Percentiles rank a stretch among this genome's conserved stretches.
Conservation (phyloP, 2,113 vertebrate species). For the Gadus chalcogrammus region DNA sequence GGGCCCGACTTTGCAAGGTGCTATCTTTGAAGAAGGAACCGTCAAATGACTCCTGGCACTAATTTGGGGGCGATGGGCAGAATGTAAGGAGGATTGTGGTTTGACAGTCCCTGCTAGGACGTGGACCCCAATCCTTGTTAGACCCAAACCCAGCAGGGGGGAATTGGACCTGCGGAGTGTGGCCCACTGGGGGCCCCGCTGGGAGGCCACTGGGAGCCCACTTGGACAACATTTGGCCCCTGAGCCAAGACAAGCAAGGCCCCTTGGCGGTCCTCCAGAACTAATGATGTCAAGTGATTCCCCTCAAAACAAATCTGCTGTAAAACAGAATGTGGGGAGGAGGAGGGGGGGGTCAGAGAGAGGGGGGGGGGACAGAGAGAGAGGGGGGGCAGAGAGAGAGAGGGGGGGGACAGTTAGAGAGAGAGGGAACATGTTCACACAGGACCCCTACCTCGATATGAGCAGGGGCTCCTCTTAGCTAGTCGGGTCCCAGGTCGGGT, state of each 20-base stretch:
- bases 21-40: no score
- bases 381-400: constrained; percentile 19
- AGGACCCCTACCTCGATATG: constrained; percentile 9
- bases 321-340: constrained; percentile 62
- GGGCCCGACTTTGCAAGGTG: no score
- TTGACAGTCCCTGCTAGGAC: no score
- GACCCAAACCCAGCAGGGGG: no score
- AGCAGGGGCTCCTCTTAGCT: constrained; percentile 3
- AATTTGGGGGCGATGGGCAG: no score
- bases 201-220: constrained; percentile 1
- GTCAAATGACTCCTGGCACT: no score
- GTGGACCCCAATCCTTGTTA: no score
- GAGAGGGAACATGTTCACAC: no score
- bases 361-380: not conserved
- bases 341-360: not conserved
- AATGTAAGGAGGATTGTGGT: no score
- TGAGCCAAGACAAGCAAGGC: constrained; percentile 68
- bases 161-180: constrained; percentile 61
- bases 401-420: constrained; percentile 24
- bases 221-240: constrained; percentile 74
- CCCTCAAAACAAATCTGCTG: constrained; percentile 67
- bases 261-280: constrained; percentile 73
- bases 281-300: constrained; percentile 80
- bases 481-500: constrained; percentile 46
- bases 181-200: constrained; percentile 26